A percentile compares a stretch with the other conserved stretches of the same genome.
Evolutionary conservation across 2,888 invertebrate genomes (phyloP).

Genomic region (Clitarchus hookeri): DNA sequence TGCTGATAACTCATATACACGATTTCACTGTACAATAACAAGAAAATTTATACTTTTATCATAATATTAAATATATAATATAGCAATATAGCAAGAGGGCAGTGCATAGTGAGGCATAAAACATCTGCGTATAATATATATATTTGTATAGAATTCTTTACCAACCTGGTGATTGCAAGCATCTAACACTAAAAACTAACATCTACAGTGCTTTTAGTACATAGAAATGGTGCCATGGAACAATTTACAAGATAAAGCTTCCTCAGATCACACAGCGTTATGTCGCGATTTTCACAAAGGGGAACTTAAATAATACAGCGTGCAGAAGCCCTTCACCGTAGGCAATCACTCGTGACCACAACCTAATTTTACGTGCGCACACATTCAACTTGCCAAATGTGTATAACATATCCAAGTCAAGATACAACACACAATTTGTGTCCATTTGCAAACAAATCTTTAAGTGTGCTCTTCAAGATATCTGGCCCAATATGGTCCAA

Average conservation of each 20-base stretch:
- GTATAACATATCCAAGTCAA: not conserved
- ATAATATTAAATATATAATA: slow-evolving; percentile 36
- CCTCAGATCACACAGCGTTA: slow-evolving; percentile 24
- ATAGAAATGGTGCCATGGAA: slow-evolving; percentile 32
- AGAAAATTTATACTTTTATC: slow-evolving; percentile 41
- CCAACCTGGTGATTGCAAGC: slow-evolving; percentile 37
- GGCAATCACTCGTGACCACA: slow-evolving; percentile 6
- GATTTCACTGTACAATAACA: slow-evolving; percentile 43
- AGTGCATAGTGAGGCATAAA: slow-evolving; percentile 42
- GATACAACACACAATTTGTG: not conserved
- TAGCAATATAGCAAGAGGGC: slow-evolving; percentile 42
- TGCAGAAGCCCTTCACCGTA: not conserved
- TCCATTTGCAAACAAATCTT: slow-evolving; percentile 4
- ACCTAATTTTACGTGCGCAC: not conserved
- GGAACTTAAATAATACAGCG: not conserved
- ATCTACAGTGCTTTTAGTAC: slow-evolving; percentile 38
- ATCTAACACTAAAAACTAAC: slow-evolving; percentile 34
- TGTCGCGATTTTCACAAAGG: not conserved
- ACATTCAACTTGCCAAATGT: not conserved
- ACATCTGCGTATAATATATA: slow-evolving; percentile 32
- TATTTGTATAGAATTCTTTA: slow-evolving; percentile 36
- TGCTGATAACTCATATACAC: slow-evolving; percentile 38
- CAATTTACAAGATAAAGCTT: slow-evolving; percentile 34
- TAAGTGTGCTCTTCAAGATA: not conserved
- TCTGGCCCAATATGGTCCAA: slow-evolving; percentile 2